Evolutionary conservation across 2,888 invertebrate species (phyloP).

Genomic region (Rhorus exstirpatorius): DNA sequence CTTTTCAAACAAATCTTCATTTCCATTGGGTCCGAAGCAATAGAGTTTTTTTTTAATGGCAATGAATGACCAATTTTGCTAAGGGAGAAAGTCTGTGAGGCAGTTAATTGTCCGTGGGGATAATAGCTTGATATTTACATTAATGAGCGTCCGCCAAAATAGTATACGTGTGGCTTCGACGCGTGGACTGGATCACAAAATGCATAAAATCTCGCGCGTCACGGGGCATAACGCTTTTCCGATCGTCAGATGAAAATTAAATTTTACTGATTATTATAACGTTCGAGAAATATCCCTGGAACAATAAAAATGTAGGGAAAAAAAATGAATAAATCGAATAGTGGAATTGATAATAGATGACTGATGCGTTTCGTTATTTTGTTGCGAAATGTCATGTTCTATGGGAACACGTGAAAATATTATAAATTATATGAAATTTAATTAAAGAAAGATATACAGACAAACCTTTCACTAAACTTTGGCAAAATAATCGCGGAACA

Average conservation of each 20-base stretch:
- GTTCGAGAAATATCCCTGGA: no score
- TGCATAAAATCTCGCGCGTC: neutral
- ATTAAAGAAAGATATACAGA: no score
- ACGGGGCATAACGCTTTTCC: neutral
- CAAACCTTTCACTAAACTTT: no score
- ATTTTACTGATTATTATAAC: neutral
- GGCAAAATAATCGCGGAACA: no score
- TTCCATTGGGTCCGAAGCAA: no score
- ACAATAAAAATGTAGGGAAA: no score
- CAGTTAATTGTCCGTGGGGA: conserved; percentile 6
- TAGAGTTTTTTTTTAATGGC: no score
- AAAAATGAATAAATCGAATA: neutral
- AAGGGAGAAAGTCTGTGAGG: neutral
- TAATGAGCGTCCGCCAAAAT: neutral
- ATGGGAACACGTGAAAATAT: neutral
- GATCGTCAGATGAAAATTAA: neutral
- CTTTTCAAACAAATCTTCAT: no score
- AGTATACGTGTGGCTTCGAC: neutral
- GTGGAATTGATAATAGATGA: conserved; percentile 17
- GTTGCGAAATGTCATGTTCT: neutral
- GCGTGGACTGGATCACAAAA: conserved; percentile 16
- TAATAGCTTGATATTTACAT: conserved; percentile 14
- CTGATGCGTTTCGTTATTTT: conserved; percentile 1
- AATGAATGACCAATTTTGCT: no score
- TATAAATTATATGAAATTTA: no score